Percentiles rank a stretch among this genome's conserved stretches.
Evolutionary conservation across 2,113 vertebrate species (phyloP).

Genomic region (Cygnus buccinator): DNA sequence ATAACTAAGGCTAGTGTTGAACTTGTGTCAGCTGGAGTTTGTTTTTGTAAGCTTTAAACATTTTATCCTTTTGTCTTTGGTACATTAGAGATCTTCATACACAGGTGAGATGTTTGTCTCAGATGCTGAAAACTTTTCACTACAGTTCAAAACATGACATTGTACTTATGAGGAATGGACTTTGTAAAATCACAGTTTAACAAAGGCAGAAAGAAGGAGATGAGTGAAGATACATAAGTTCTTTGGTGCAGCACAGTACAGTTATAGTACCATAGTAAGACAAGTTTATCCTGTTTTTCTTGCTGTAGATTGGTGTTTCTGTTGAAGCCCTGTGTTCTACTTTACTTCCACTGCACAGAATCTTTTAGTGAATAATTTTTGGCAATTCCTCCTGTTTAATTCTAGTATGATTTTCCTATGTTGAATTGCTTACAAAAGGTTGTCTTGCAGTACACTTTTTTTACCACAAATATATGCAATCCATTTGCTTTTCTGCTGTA

Average conservation of each 20-base stretch:
- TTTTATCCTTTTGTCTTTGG: background rate
- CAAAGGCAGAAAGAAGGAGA: background rate
- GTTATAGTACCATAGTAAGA: background rate
- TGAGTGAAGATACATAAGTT: background rate
- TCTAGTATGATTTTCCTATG: background rate
- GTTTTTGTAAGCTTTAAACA: background rate
- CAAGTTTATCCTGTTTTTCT: background rate
- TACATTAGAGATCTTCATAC: rapidly evolving
- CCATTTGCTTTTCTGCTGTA: background rate
- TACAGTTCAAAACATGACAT: background rate
- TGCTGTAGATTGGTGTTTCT: background rate
- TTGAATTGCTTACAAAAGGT: background rate
- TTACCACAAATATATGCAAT: background rate
- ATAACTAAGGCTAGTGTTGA: background rate
- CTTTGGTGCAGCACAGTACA: background rate
- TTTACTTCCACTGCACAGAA: background rate
- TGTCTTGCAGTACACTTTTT: background rate
- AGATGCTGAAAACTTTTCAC: background rate
- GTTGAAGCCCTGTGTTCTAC: background rate
- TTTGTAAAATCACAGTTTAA: background rate
- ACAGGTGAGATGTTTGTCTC: background rate
- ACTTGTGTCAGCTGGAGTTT: background rate
- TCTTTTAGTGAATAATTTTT: background rate
- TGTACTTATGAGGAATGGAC: background rate
- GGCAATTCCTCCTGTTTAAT: background rate